Base-by-base conservation (phyloP, 2,888 invertebrate species). In the Watsonalla cultraria region DNA sequence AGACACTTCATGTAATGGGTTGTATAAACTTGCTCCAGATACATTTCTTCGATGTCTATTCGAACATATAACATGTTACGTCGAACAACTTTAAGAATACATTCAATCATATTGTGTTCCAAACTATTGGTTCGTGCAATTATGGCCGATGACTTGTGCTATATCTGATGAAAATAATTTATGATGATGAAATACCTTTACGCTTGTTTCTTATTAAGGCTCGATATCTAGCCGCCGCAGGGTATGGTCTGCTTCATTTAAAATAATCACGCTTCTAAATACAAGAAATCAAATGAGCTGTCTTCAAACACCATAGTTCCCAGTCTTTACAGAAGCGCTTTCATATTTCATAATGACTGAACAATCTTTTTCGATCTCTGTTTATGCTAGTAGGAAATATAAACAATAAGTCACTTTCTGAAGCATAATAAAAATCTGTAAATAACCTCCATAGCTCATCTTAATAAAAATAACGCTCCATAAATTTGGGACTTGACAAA, bases 401-500 rank as follows among this genome's bases (percentile, higher is more conserved):
- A 80, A 82, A 82, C 76, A 78, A 74, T 69, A 70, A 70, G 65
- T 42, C 11, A 65, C 54, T 76, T 70, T 73, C 64, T 64, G 68
- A 73, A 74, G 68, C 72, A 65, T 79, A 80, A 78, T 86, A 84
- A 85, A 82, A 78, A 68, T 63, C 65, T 67, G 64, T 78, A 82
- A 81, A 83, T 85, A 79, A 70, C 70, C 54, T 58, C 65, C 76
- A 78, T 80, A 78, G 74, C 70, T 80, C 81, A 80, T 82, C 72
- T 69, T 68, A 68, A 76, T 76, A 78, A 82, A 76, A 78, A 73
- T 62, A 64, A 64, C 60, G 58, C 65, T 60, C 68, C 75, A 82
- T 88, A 88, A 88, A 86, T 88, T 79, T 70, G 71, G 68, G 77
- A 78, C 81, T 79, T 87, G 89, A 90, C 89, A 90, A 89, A 90